Base-by-base conservation (phyloP, 2,888 invertebrate genomes). In the Drosophila gaucha region DNA sequence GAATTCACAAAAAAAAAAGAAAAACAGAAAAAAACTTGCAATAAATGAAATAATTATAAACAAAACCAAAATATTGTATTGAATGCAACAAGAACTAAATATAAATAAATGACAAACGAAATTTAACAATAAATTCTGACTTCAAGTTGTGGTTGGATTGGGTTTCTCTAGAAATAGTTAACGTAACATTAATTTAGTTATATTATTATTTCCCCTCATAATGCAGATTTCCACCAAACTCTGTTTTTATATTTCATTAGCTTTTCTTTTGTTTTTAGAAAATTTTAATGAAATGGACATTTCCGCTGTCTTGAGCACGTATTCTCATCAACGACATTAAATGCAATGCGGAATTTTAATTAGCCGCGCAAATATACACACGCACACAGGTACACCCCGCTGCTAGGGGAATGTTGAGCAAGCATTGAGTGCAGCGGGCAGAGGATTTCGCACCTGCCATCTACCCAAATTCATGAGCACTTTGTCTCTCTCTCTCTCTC, bases 291-390 rank as follows among this genome's bases (percentile, higher is more conserved):
- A 87, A 84, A 88, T 77, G 70, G 55, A 73, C 73, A 77, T 88
- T 88, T 84, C 74, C 88, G 84, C 74, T 77, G 70, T 80, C 85
- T 80, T 76, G 78, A 72, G 76, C 87, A 84, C 82, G 79, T 84
- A 70, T 75, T 84, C 80, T 84, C 84, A 84, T 85, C 84, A 88
- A 68, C 74, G 69, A 60, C 69, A 78, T 76, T 84, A 82, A 88
- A 88, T 73, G 87, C 79, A 70, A 73, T 76, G 79, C 82, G 65
- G 85, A 82, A 88, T 88, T 88, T 86, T 85, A 86, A 86, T 86
- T 88, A 86, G 88, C 71, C 69, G 65, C 52, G 60, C 82, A 49
- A 43, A 50, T 59, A 70, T 38, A 38, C 55, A 49, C 41, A 62
- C 56, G 24, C 59, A 60, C 55, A 50, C 49, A 35, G 50, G 57